A percentile compares a stretch with the other conserved stretches of the same genome.
Conservation (phyloP, 2,888 invertebrate species). For the Lamellibrachia satsuma region DNA sequence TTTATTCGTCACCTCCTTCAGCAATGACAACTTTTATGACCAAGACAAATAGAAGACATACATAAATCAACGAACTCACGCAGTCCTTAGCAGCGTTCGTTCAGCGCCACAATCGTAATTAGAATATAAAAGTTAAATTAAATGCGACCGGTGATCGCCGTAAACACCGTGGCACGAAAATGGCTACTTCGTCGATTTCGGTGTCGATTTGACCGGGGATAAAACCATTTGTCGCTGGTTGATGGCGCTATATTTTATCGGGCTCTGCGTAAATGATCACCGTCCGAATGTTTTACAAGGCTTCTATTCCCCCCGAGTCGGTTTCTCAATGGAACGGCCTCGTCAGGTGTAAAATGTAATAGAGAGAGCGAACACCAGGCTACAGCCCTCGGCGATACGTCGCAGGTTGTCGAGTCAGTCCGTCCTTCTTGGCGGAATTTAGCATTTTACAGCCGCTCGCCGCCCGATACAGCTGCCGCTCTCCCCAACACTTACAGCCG, state of each 20-base stretch:
- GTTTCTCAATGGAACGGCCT: not conserved
- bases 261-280: not conserved
- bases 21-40: not conserved
- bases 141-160: not conserved
- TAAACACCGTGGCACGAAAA: not conserved
- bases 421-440: not conserved
- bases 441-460: not conserved
- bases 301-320: not conserved
- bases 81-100: not conserved
- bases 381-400: not conserved
- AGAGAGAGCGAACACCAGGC: constrained; percentile 3
- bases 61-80: not conserved
- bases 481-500: not conserved
- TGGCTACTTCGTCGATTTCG: not conserved
- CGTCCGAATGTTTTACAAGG: constrained; percentile 12
- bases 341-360: constrained; percentile 17
- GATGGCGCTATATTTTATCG: constrained; percentile 17
- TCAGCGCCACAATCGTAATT: not conserved
- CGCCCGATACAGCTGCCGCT: not conserved
- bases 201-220: not conserved
- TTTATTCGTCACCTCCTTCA: not conserved
- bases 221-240: not conserved
- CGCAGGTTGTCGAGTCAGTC: not conserved
- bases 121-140: constrained; percentile 11
- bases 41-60: constrained; percentile 12